phyloP scores from a whole-genome alignment of 2,797 vertebrate genomes.

The Gymnodraco acuticeps region DNA sequence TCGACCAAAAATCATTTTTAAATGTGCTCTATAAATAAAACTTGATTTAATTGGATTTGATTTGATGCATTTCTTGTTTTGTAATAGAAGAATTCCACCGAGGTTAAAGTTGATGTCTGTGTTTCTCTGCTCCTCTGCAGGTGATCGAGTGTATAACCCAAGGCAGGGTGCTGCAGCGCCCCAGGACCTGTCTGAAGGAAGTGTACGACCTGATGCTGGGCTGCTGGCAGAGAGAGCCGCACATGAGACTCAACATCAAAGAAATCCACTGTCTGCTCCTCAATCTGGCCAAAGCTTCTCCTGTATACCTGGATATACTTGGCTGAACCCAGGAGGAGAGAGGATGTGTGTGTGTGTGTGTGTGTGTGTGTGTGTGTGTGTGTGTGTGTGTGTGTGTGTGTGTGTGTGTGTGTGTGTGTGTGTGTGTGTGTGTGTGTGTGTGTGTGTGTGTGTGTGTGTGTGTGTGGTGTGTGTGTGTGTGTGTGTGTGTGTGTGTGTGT shows the following conservation, averaged over 20 bases:
- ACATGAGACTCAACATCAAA: slow-evolving; percentile 98
- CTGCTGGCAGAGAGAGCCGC: slow-evolving; percentile 98
- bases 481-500: slow-evolving; percentile 30
- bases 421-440: slow-evolving; percentile 25
- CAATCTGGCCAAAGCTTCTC: slow-evolving; percentile 97
- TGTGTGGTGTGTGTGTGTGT: slow-evolving; percentile 36
- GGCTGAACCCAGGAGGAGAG: slow-evolving; percentile 83
- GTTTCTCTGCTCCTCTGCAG: slow-evolving; percentile 71
- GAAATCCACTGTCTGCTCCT: slow-evolving; percentile 96
- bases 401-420: slow-evolving; percentile 23
- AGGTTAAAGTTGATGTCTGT: slow-evolving; percentile 12
- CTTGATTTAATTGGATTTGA: too few species aligned
- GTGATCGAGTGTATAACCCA: slow-evolving; percentile 99
- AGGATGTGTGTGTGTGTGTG: slow-evolving; percentile 40
- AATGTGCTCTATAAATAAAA: too few species aligned
- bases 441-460: slow-evolving; percentile 28
- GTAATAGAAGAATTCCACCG: neutral
- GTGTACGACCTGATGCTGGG: slow-evolving; percentile 98
- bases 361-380: slow-evolving; percentile 43
- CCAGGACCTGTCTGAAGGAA: slow-evolving; percentile 96
- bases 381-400: slow-evolving; percentile 21
- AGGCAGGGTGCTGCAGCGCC: slow-evolving; percentile 96
- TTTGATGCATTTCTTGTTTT: too few species aligned
- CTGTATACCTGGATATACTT: slow-evolving; percentile 98
- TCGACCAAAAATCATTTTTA: too few species aligned